Evolutionary conservation across 2,888 invertebrate genomes (phyloP).

Genomic region (Frankliniella fusca): DNA sequence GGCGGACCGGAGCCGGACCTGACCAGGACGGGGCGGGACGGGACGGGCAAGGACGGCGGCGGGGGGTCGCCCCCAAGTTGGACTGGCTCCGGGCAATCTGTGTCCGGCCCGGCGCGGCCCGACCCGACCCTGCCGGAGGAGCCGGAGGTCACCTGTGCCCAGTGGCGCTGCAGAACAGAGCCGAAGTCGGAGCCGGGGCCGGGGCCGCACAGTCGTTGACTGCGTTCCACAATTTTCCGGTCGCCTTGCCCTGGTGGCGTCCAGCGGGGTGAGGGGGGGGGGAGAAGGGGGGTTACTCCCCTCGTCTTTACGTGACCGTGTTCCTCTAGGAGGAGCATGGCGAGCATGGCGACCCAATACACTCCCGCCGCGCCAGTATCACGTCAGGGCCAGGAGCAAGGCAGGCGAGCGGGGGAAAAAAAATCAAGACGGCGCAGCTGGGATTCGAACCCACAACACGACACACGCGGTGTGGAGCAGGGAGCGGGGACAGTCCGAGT

Average conservation of each 20-base stretch:
- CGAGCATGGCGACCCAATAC: no score
- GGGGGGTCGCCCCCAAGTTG: neutral
- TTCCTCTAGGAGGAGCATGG: neutral
- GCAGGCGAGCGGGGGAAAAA: no score
- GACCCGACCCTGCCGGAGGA: neutral
- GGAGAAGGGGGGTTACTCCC: neutral
- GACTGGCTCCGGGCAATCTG: neutral
- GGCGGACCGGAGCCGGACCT: no score
- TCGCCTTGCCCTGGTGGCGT: constrained; percentile 2
- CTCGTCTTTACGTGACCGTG: neutral
- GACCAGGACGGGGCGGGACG: neutral
- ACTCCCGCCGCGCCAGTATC: no score
- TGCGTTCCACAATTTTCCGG: constrained; percentile 12
- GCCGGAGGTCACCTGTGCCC: neutral
- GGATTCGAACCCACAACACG: no score
- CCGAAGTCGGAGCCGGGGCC: neutral
- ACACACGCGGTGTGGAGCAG: no score
- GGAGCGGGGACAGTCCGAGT: no score
- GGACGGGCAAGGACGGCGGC: neutral
- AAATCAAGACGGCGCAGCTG: no score
- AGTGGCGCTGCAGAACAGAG: neutral
- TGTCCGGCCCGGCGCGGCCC: neutral
- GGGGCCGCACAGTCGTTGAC: constrained; percentile 9
- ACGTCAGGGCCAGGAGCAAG: no score
- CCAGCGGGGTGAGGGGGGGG: neutral